These are phyloP conservation scores for Maconellicoccus hirsutus DNA, from an alignment of 1,140 invertebrate genomes.

Conservation along the genomic window DNA sequence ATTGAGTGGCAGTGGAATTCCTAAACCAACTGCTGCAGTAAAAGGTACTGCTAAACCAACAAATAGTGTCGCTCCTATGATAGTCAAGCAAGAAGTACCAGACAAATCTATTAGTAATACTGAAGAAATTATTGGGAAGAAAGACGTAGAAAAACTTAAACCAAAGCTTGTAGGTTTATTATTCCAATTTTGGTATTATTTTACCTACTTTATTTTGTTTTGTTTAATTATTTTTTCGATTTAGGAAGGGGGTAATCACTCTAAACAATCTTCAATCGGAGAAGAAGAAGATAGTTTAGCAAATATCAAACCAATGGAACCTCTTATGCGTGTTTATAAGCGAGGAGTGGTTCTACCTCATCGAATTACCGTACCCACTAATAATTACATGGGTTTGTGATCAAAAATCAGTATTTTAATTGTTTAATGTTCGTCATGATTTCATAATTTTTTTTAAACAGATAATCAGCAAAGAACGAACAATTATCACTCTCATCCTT, in stretches of 20 bases:
- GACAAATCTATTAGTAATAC: constrained; percentile 7
- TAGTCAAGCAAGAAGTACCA: constrained; percentile 23
- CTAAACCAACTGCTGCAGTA: constrained; percentile 78
- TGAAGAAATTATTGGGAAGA: constrained; percentile 18
- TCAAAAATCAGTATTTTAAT: neutral
- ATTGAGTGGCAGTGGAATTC: constrained; percentile 53
- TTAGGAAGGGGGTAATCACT: constrained; percentile 24
- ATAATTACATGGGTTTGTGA: constrained; percentile 25
- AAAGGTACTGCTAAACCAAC: constrained; percentile 66
- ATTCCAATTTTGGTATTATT: neutral
- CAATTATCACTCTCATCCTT: neutral
- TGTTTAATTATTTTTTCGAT: neutral
- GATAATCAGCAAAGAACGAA: neutral
- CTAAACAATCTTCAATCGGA: constrained; percentile 32
- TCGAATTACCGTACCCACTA: constrained; percentile 26
- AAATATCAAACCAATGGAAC: constrained; percentile 85
- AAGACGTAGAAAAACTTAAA: constrained; percentile 18
- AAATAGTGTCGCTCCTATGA: constrained; percentile 31
- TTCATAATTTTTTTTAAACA: neutral
- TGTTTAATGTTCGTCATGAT: neutral
- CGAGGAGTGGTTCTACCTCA: constrained; percentile 28
- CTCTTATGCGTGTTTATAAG: constrained; percentile 62
- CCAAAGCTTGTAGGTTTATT: neutral
- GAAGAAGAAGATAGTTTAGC: constrained; percentile 66
- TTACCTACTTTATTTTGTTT: neutral